Evolutionary conservation across 2,888 invertebrate species (phyloP), one percentile per base, ranked within the genome.

Genomic region (Xylota segnis): DNA sequence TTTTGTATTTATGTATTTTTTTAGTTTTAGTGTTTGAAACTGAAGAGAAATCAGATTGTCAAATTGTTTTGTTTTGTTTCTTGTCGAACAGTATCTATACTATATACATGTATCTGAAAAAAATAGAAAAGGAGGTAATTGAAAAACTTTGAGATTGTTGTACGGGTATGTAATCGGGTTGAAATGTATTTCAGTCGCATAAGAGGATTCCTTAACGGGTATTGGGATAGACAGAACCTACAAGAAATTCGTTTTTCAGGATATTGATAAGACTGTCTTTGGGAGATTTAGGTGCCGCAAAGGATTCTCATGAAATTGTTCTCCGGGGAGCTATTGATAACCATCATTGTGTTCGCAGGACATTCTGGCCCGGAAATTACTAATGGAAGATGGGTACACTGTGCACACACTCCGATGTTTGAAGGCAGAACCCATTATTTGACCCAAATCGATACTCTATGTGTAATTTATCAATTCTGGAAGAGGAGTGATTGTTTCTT

Each of bases 141-240:
- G 82, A 77, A 86, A 82, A 76, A 86, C 66, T 82, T 86, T 76
- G 82, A 86, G 86, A 86, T 86, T 86, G 86, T 77, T 86, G 82
- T 84, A 43, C 56, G 58, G 71, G 72, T 56, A 76, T 71, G 58
- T 65, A 65, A 47, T 47, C 58, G 81, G 63, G 75, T 68, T 45
- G 82, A 63, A 56, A 72, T 72, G 63, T 72, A 61, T 72, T 76
- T 63, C 58, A 52, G 54, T 45, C 32, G 70, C 16, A 66, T 40
- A 72, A 56, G 47, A 45, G 56, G 58, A 68, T 59, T 74, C 54
- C 29, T 27, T 50, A 72, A 43, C 47, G 72, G 47, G 40, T n/a
- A 63, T 59, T 75, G 43, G 16, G 12, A 61, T 40, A 68, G 37
- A 23, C 52, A 34, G 9, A n/a, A n/a, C n/a, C n/a, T 37, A 18